Evolutionary conservation across 2,888 invertebrate genomes (phyloP), one percentile per base, ranked within the genome.

Genomic region (Hydraecia micacea): DNA sequence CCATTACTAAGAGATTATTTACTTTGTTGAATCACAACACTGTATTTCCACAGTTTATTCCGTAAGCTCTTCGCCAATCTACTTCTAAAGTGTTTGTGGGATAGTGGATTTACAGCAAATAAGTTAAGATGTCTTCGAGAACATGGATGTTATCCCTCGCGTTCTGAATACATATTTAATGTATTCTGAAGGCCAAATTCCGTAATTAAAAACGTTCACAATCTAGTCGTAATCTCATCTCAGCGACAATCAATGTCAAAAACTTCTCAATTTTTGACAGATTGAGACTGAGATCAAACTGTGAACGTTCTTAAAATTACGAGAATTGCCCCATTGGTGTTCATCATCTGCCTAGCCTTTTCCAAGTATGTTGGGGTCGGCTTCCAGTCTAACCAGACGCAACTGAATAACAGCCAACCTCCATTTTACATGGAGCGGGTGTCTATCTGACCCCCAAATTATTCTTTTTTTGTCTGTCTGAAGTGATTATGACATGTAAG

Each of bases 1-100:
- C 76, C 85, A 88, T 90, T 87, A 90, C 87, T 70, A 70, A 74
- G 86, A 86, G 85, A 88, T 88, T 89, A 90, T 88, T 90, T 90
- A 86, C 89, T 89, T 85, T 83, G 82, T 82, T 80, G 77, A 85
- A 87, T 85, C 86, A 84, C 85, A 87, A 83, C 80, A 77, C 74
- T 86, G 87, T 86, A 87, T 86, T 82, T 84, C 70, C 67, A 76
- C 87, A 81, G 73, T 88, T 87, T 87, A 85, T 87, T 87, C 81
- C 66, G 80, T 78, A 81, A 88, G 86, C 85, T 84, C 80, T 79
- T 86, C 70, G 75, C 72, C 87, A 86, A 87, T 87, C 73, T 81
- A 52, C 77, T 86, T 80, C 77, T 83, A 74, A 89, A 89, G 79
- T 81, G 88, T 86, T 88, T 80, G 85, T 77, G 49, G 75, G 80